phyloP scores from a whole-genome alignment of 2,113 vertebrate genomes.

The Tretioscincus oriximinensis region DNA sequence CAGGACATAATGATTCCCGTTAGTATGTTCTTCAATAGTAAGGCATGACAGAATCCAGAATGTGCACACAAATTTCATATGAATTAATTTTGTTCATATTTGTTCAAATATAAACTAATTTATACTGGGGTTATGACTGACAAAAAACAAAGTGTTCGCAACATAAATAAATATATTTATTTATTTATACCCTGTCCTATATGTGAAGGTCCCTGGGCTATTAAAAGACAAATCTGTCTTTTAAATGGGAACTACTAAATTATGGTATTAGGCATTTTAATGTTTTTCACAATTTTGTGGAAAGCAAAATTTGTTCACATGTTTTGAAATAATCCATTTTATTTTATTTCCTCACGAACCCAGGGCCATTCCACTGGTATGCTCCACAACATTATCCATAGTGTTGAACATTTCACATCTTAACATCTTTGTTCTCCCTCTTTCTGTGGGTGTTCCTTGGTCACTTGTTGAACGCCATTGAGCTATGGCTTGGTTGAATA shows the following conservation, averaged over 20 bases:
- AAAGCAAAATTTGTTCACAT: not conserved
- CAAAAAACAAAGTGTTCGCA: too few species aligned
- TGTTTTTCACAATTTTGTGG: not conserved
- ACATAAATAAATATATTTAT: too few species aligned
- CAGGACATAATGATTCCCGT: not conserved
- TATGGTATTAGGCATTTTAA: not conserved
- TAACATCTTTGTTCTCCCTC: too few species aligned
- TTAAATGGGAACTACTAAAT: not conserved
- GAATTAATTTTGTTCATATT: too few species aligned
- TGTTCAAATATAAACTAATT: not conserved
- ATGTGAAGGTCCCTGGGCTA: too few species aligned
- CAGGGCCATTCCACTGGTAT: not conserved
- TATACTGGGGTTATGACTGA: not conserved
- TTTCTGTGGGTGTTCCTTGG: too few species aligned
- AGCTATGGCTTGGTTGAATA: too few species aligned
- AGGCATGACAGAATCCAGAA: not conserved
- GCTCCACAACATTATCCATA: not conserved
- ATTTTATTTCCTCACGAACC: not conserved
- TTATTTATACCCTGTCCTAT: too few species aligned
- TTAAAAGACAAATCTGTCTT: too few species aligned
- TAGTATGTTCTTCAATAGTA: not conserved
- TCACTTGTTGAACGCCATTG: too few species aligned
- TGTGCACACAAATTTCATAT: not conserved
- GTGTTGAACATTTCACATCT: not conserved
- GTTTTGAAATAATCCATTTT: not conserved